Conservation (phyloP, 2,113 vertebrate species). For the Ophthalmolycus amberensis region DNA sequence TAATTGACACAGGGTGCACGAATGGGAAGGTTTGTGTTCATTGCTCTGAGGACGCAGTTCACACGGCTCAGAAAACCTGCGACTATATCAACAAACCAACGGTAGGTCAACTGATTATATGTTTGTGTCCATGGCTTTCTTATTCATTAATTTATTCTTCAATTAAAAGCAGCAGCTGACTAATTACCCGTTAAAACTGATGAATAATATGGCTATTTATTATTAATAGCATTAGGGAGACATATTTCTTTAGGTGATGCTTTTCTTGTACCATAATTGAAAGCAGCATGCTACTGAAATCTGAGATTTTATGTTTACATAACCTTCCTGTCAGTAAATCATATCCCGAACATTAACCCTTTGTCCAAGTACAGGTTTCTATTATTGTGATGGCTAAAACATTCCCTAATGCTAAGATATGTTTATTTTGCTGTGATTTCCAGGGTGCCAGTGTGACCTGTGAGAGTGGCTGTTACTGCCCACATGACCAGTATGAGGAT, state of each 20-base stretch:
- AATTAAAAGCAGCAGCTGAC: not conserved
- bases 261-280: not conserved
- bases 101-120: conserved; percentile 56
- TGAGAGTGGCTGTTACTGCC: conserved; percentile 79
- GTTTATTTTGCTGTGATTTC: not conserved
- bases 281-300: not conserved
- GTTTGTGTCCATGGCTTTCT: not conserved
- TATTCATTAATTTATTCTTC: not conserved
- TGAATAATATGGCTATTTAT: not conserved
- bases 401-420: not conserved
- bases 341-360: not conserved
- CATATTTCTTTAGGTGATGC: not conserved
- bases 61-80: conserved; percentile 76
- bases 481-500: conserved; percentile 75
- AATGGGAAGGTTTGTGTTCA: conserved; percentile 75
- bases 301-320: not conserved
- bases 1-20: conserved; percentile 39
- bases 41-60: conserved; percentile 58
- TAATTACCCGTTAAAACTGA: not conserved
- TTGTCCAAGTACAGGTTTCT: not conserved
- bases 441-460: conserved; percentile 64
- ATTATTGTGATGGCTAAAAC: not conserved
- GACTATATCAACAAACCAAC: conserved; percentile 72
- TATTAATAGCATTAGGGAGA: not conserved
- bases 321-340: not conserved